Base-by-base conservation (phyloP, 2,113 vertebrate genomes). In the Otocyon megalotis region DNA sequence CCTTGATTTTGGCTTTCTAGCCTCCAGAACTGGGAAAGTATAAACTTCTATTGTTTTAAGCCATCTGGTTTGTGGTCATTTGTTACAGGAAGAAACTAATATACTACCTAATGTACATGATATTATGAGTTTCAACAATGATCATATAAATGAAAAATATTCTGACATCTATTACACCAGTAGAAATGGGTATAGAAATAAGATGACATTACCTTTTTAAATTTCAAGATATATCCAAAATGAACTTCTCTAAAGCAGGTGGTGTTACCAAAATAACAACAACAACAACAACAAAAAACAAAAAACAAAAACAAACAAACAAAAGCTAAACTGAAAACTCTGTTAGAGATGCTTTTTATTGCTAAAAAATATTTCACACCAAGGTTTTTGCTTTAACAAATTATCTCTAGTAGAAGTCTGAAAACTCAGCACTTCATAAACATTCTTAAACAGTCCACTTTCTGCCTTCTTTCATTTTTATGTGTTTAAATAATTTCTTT, bases 321-420 rank as follows among this genome's bases (percentile, higher is more conserved):
- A 89, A 90, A 96, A 69, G 14, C 19, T 53, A 76, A 79, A 91
- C 82, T 81, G 48, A 82, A 94, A 94, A 69, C 48, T 53, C 53
- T 69, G 28, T 79, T 72, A 90, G 30, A 67, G 93, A 90, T 58
- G 50, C 3, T 85, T 97, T 97, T 90, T 65, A n/a, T 92, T 48
- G 90, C 56, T 32, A 95, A 87, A 90, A 54, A 74, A 76, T 76
- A 88, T n/a, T 87, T 76, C 83, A 50, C 43, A 48, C 53, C 3
- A 83, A 80, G 17, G 69, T 72, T 90, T 77, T 67, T 58, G 26
- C 50, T 24, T 90, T 60, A 58, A 72, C 76, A 90, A 72, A 37
- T 53, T n/a, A 62, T 62, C 69, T 80, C 15, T 37, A 22, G 2
- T 43, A 83, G 32, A 84, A 94, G 16, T 4, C 4, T 90, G 53